A percentile compares a stretch with the other conserved stretches of the same genome.
These are phyloP conservation scores for Crotophaga sulcirostris DNA, from an alignment of 2,113 vertebrate genomes.

Conservation along the genomic window DNA sequence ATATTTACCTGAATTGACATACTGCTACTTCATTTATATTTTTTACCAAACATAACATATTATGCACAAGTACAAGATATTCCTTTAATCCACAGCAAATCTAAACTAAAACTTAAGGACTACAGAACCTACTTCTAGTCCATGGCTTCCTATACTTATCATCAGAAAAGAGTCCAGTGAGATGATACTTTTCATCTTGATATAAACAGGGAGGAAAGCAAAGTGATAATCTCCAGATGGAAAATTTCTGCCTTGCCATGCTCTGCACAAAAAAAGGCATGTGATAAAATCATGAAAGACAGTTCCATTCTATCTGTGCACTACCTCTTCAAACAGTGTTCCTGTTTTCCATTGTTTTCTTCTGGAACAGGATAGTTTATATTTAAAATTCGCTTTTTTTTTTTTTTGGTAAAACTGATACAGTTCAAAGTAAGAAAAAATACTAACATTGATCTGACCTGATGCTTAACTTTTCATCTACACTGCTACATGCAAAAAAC, in stretches of 20 bases:
- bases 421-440: neutral
- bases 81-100: neutral
- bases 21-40: neutral
- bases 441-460: neutral
- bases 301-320: neutral
- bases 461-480: neutral
- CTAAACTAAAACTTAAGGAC: neutral
- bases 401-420: neutral
- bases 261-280: conserved; percentile 58
- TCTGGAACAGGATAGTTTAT: neutral
- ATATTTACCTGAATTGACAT: neutral
- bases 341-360: neutral
- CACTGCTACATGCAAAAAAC: neutral
- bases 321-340: neutral
- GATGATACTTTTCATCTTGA: conserved; percentile 67
- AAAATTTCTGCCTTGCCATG: conserved; percentile 68
- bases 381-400: neutral
- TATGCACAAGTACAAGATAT: neutral
- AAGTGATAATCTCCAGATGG: conserved; percentile 70
- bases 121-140: conserved; percentile 73
- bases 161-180: conserved; percentile 58
- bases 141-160: conserved; percentile 77
- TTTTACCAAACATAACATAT: neutral
- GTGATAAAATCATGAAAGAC: neutral
- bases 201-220: conserved; percentile 71